Conservation (phyloP, 2,113 vertebrate genomes). For the Prochilodus magdalenae region DNA sequence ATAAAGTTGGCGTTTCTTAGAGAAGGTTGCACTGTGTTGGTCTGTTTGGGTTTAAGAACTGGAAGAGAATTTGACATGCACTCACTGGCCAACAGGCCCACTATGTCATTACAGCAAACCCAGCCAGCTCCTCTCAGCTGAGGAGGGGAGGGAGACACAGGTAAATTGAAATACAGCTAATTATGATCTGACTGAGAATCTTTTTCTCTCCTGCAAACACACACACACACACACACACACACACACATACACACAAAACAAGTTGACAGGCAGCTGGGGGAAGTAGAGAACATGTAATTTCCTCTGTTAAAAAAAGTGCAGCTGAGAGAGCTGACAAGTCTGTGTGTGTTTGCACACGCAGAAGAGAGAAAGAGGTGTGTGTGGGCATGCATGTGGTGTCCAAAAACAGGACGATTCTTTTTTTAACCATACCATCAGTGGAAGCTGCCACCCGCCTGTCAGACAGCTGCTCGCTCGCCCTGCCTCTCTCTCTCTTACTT, state of each 20-base stretch:
- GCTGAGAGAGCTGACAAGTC: slow-evolving; percentile 46
- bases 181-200: slow-evolving; percentile 29
- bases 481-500: too few relatives aligned
- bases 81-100: slow-evolving; percentile 8
- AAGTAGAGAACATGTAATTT: slow-evolving; percentile 56
- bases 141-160: slow-evolving; percentile 41
- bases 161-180: slow-evolving; percentile 23
- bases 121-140: slow-evolving; percentile 39
- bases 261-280: slow-evolving; percentile 49
- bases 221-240: slow-evolving; percentile 18
- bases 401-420: slow-evolving; percentile 48
- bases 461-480: slow-evolving; percentile 33
- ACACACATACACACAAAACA: slow-evolving; percentile 23
- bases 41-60: background rate
- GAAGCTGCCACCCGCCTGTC: slow-evolving; percentile 32
- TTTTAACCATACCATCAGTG: slow-evolving; percentile 31
- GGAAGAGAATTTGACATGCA: background rate
- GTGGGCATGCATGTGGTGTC: background rate
- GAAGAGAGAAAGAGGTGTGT: background rate
- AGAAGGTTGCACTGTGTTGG: slow-evolving; percentile 33
- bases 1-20: background rate
- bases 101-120: slow-evolving; percentile 3
- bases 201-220: slow-evolving; percentile 12
- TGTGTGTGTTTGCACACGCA: slow-evolving; percentile 1
- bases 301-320: slow-evolving; percentile 41